phyloP scores from a whole-genome alignment of 2,113 vertebrate genomes.

The Strix aluco region DNA sequence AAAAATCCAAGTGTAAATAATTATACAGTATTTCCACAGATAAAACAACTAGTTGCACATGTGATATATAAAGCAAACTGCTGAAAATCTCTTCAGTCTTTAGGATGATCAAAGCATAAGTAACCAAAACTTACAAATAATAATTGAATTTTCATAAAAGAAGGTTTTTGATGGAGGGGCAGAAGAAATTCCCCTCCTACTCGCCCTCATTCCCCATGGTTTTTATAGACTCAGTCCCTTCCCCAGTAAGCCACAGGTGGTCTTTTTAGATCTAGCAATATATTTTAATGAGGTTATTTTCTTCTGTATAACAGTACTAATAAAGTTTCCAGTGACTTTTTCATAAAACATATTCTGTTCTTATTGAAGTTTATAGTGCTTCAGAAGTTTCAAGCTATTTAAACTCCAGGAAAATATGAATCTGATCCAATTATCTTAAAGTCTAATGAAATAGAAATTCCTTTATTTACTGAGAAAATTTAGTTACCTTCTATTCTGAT shows the following conservation, averaged over 20 bases:
- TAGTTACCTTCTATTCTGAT: conserved; percentile 55
- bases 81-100: conserved; percentile 66
- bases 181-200: background rate
- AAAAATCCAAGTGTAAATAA: conserved; percentile 32
- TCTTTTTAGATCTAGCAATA: background rate
- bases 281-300: background rate
- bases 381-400: background rate
- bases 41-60: conserved; percentile 15
- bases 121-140: conserved; percentile 32
- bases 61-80: conserved; percentile 24
- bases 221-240: background rate
- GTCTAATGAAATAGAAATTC: background rate
- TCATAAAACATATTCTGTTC: background rate
- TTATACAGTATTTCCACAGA: conserved; percentile 7
- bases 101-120: conserved; percentile 68
- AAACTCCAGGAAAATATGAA: conserved; percentile 16
- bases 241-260: background rate
- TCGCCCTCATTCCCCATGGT: background rate
- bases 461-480: conserved; percentile 42
- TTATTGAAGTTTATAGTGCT: background rate
- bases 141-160: conserved; percentile 64
- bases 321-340: background rate
- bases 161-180: background rate
- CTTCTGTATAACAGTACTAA: background rate
- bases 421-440: conserved; percentile 24